phyloP scores from a whole-genome alignment of 2,797 vertebrate species.

The Ceryle rudis region DNA sequence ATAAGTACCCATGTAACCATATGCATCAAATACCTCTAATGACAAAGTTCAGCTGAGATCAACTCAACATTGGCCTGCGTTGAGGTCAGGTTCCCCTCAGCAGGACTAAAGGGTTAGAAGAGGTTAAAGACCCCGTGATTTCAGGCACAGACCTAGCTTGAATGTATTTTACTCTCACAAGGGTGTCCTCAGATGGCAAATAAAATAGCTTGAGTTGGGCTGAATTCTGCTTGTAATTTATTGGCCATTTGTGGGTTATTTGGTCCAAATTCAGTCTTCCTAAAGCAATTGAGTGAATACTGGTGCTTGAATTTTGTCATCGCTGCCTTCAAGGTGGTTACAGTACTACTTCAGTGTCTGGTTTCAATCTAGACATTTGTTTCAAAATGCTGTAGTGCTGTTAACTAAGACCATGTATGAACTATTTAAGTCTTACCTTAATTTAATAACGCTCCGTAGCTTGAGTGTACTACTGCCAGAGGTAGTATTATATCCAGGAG shows the following conservation, averaged over 20 bases:
- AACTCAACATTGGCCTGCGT: rapidly evolving
- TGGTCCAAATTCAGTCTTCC: not conserved
- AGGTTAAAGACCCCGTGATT: not conserved
- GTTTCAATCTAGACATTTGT: not conserved
- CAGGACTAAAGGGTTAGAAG: not conserved
- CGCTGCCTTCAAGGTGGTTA: not conserved
- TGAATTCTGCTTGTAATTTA: not conserved
- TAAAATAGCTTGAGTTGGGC: not conserved
- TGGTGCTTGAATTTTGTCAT: not conserved
- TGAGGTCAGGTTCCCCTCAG: not conserved
- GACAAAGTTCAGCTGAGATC: not conserved
- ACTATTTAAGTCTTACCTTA: not conserved
- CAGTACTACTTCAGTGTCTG: not conserved
- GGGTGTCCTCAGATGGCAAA: not conserved
- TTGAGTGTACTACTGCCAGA: not conserved
- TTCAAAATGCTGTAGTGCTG: not conserved
- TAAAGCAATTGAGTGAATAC: not conserved
- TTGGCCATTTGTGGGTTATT: not conserved
- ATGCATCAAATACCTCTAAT: not conserved
- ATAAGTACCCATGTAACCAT: not conserved
- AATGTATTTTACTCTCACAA: not conserved
- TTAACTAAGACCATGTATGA: not conserved
- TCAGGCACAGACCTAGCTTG: not conserved
- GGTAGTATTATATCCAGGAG: not conserved
- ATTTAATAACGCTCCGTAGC: not conserved